phyloP scores from a whole-genome alignment of 2,113 vertebrate species.

The Malurus alboscapulatus region DNA sequence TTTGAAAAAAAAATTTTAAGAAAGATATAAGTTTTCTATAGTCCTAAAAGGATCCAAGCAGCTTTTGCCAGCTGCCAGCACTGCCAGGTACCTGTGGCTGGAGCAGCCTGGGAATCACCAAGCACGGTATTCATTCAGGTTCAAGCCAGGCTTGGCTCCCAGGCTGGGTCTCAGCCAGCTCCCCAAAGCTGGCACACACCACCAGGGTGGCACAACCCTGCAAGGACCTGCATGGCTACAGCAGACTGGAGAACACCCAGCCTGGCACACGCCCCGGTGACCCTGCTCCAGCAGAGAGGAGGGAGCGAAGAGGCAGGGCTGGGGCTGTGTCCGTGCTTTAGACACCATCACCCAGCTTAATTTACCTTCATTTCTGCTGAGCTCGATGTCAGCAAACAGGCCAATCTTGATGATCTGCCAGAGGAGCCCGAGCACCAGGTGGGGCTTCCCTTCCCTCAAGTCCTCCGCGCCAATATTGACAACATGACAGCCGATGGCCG shows the following conservation, averaged over 20 bases:
- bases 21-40: not conserved
- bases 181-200: not conserved
- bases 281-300: not conserved
- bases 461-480: slow-evolving; percentile 96
- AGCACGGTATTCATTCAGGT: not conserved
- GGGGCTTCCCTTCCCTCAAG: slow-evolving; percentile 93
- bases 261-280: not conserved
- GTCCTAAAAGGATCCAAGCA: not conserved
- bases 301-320: not conserved
- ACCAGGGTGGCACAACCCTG: not conserved
- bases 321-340: not conserved
- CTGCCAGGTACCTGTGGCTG: rapidly evolving
- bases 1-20: not conserved
- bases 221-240: not conserved
- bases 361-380: slow-evolving; percentile 94
- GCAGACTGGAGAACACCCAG: not conserved
- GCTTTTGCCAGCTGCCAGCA: not conserved
- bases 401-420: slow-evolving; percentile 99
- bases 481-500: slow-evolving; percentile 96
- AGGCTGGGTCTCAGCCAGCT: not conserved
- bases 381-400: slow-evolving; percentile 92
- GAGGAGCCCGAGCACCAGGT: slow-evolving; percentile 92
- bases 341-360: not conserved
- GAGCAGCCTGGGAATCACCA: not conserved
- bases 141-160: not conserved